These are phyloP conservation scores for Crotalus tigris DNA, from an alignment of 2,113 vertebrate species.

Conservation along the genomic window DNA sequence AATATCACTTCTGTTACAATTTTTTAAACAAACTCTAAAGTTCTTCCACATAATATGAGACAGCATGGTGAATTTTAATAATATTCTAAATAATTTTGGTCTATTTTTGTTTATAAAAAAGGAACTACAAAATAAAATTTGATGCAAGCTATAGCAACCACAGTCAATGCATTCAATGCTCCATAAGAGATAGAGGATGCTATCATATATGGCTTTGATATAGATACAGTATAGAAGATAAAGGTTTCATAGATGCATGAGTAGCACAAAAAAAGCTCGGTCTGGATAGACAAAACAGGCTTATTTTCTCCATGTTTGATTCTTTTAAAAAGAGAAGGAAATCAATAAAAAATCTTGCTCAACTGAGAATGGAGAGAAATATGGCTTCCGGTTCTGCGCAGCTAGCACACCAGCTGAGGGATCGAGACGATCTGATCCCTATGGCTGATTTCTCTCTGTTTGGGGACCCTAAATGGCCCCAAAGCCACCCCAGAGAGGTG, in stretches of 20 bases:
- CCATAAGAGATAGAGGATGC: not conserved
- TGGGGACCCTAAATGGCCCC: too few species aligned
- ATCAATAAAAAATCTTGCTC: not conserved
- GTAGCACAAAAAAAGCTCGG: not conserved
- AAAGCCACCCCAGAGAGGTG: too few species aligned
- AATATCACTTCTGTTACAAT: not conserved
- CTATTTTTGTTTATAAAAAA: not conserved
- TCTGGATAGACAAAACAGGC: not conserved
- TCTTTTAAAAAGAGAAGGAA: not conserved
- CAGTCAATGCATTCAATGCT: not conserved
- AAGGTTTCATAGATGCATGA: not conserved
- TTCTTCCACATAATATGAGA: not conserved
- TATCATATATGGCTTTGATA: not conserved
- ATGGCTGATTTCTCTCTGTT: too few species aligned
- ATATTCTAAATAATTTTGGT: not conserved
- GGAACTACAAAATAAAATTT: not conserved
- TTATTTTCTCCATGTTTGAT: not conserved
- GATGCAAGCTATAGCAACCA: not conserved
- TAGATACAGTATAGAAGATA: not conserved
- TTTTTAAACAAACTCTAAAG: not conserved
- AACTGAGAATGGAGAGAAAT: not conserved
- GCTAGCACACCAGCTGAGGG: too few species aligned
- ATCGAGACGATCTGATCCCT: too few species aligned
- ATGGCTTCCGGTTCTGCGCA: not conserved
- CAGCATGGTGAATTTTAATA: not conserved